Conservation (phyloP, 2,797 vertebrate genomes). For the Poeciliopsis infans region DNA sequence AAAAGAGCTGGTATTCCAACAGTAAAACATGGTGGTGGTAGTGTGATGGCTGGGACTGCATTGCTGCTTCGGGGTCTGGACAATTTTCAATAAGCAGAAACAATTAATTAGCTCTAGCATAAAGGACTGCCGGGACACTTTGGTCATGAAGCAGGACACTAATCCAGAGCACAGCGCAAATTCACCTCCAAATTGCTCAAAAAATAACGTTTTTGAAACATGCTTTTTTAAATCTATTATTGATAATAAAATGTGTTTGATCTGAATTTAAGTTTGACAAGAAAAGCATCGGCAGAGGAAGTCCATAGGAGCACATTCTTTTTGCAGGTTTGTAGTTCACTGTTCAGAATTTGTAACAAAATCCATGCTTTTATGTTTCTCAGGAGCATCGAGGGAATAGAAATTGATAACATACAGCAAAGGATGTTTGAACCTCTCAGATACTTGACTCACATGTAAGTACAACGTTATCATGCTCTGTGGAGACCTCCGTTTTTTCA, state of each 20-base stretch:
- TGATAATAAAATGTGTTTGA: neutral
- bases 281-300: neutral
- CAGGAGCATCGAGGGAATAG: slow-evolving; percentile 95
- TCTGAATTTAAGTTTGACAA: neutral
- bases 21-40: neutral
- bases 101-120: neutral
- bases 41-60: neutral
- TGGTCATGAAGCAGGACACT: neutral
- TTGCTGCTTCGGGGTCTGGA: neutral
- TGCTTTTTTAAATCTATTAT: neutral
- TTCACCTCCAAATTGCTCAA: neutral
- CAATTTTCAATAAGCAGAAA: neutral
- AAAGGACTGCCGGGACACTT: neutral
- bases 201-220: neutral
- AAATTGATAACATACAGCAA: slow-evolving; percentile 92
- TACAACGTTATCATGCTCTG: slow-evolving; percentile 34
- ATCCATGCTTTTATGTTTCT: neutral
- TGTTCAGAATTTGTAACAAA: neutral
- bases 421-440: slow-evolving; percentile 94
- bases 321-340: neutral
- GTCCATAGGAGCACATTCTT: neutral
- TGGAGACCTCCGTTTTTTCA: neutral
- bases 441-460: slow-evolving; percentile 97
- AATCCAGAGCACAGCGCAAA: neutral
- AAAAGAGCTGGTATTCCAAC: neutral